Percentiles rank a stretch among this genome's conserved stretches.
phyloP scores from a whole-genome alignment of 1,140 invertebrate species.

The Metaphire vulgaris region DNA sequence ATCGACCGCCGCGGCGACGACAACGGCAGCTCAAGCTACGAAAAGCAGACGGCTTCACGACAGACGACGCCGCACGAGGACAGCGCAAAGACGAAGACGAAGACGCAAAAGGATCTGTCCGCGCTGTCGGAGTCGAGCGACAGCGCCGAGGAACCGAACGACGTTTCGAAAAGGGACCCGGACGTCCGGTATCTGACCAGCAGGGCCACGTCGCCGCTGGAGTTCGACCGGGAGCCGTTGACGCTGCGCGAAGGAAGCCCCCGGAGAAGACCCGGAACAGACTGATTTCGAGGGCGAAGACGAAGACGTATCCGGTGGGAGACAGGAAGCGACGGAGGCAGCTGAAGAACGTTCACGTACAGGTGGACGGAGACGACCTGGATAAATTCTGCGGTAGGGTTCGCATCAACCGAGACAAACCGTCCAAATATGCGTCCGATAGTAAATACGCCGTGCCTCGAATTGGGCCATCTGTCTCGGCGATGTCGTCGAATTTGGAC shows the following conservation, averaged over 20 bases:
- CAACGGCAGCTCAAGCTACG: too few species aligned
- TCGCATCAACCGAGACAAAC: not conserved
- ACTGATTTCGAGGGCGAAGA: conserved; percentile 26
- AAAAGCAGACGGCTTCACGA: not conserved
- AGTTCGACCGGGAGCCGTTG: conserved; percentile 12
- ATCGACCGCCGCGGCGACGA: too few species aligned
- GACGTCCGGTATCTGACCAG: conserved; percentile 25
- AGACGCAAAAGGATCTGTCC: not conserved
- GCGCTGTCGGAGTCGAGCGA: conserved; percentile 23
- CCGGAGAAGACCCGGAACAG: conserved; percentile 8
- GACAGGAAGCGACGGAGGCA: conserved; percentile 13
- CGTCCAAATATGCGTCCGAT: not conserved
- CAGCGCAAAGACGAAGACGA: conserved; percentile 14
- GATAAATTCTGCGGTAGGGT: conserved; percentile 20
- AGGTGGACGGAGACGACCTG: conserved; percentile 26
- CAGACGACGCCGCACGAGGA: not conserved
- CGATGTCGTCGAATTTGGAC: not conserved
- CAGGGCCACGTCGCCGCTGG: conserved; percentile 22
- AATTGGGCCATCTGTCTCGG: not conserved
- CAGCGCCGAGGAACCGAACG: conserved; percentile 22
- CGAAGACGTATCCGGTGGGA: conserved; percentile 25
- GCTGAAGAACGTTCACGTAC: conserved; percentile 5
- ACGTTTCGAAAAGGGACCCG: conserved; percentile 19
- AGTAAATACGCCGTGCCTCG: not conserved
- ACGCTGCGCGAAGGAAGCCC: not conserved